Conservation (phyloP, 2,113 vertebrate genomes). For the Carollia perspicillata region DNA sequence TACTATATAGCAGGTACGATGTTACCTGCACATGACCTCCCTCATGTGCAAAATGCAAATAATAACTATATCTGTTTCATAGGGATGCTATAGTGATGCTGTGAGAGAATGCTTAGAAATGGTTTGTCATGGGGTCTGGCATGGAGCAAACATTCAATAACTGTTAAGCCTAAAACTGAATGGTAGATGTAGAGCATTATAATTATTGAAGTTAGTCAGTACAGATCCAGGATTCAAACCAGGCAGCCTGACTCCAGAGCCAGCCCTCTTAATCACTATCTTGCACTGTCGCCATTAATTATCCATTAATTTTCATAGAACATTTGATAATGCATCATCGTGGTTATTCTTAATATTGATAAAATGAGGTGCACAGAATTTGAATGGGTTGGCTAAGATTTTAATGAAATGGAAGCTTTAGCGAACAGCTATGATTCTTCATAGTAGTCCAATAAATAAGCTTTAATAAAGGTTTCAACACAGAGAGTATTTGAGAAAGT, state of each 20-base stretch:
- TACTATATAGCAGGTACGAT: background rate
- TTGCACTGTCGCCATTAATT: slow-evolving; percentile 52
- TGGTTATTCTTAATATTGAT: slow-evolving; percentile 59
- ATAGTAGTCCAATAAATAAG: background rate
- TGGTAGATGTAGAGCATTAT: slow-evolving; percentile 17
- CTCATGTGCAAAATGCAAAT: background rate
- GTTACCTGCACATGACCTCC: background rate
- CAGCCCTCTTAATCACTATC: slow-evolving; percentile 65
- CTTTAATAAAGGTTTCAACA: background rate
- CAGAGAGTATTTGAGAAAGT: background rate
- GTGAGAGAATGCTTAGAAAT: background rate
- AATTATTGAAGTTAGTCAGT: slow-evolving; percentile 56
- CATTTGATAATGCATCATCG: slow-evolving; percentile 31
- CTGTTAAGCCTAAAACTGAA: slow-evolving; percentile 13
- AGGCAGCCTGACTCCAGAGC: slow-evolving; percentile 32
- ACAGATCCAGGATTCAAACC: slow-evolving; percentile 54
- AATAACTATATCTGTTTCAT: background rate
- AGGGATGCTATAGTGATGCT: background rate
- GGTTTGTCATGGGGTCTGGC: background rate
- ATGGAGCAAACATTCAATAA: slow-evolving; percentile 25
- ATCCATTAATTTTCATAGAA: slow-evolving; percentile 73
- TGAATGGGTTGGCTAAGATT: slow-evolving; percentile 29
- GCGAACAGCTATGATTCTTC: background rate
- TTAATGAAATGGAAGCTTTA: background rate
- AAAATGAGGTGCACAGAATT: slow-evolving; percentile 31